A percentile compares a stretch with the other conserved stretches of the same genome.
These are phyloP conservation scores for Mergus octosetaceus DNA, from an alignment of 2,797 vertebrate species.

Conservation along the genomic window DNA sequence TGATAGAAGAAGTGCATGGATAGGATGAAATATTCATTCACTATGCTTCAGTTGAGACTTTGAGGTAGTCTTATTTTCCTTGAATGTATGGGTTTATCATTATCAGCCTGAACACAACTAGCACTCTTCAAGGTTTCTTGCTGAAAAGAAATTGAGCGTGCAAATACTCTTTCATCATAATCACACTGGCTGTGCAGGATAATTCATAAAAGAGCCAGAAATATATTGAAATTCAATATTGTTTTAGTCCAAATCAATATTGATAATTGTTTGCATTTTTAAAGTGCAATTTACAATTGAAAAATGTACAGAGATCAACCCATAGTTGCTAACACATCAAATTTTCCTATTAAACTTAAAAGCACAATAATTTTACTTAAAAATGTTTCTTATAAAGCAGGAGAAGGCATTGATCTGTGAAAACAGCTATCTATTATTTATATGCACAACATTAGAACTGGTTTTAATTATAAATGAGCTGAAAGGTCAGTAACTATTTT, in stretches of 20 bases:
- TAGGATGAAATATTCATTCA: constrained; percentile 60
- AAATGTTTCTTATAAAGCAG: constrained; percentile 58
- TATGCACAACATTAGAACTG: constrained; percentile 56
- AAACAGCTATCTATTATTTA: constrained; percentile 76
- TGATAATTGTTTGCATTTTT: constrained; percentile 87
- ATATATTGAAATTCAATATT: constrained; percentile 86
- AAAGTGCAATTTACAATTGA: constrained; percentile 79
- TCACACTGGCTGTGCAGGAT: constrained; percentile 70
- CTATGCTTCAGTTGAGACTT: constrained; percentile 34
- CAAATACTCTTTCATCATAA: constrained; percentile 82
- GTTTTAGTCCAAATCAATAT: constrained; percentile 85
- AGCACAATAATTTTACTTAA: constrained; percentile 65
- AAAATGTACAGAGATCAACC: constrained; percentile 76
- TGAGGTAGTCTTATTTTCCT: constrained; percentile 55
- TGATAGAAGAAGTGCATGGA: constrained; percentile 16
- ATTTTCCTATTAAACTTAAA: constrained; percentile 75
- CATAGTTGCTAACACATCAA: constrained; percentile 75
- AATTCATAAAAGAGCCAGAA: constrained; percentile 82
- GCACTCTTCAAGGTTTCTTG: constrained; percentile 67
- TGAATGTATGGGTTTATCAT: constrained; percentile 64
- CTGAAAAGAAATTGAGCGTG: constrained; percentile 79
- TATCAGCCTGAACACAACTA: constrained; percentile 57
- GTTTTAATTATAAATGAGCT: constrained; percentile 73
- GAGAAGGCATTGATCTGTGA: constrained; percentile 68
- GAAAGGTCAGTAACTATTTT: constrained; percentile 71